Conservation (phyloP, 2,797 vertebrate species). For the Tenualosa ilisha region DNA sequence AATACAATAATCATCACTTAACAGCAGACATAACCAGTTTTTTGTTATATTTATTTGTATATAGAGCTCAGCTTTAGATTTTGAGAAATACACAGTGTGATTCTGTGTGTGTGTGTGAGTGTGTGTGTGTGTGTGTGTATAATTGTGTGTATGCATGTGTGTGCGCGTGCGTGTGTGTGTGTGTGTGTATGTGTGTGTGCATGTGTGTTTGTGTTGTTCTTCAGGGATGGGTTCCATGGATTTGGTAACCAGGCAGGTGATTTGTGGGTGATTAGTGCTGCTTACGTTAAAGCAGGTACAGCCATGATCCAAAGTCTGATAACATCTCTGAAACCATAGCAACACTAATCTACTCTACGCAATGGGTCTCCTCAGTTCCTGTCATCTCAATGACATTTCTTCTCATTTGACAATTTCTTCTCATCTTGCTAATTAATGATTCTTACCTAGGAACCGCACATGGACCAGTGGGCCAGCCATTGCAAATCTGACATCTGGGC, state of each 20-base stretch:
- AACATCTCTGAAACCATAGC: slow-evolving; percentile 69
- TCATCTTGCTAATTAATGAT: not conserved
- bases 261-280: slow-evolving; percentile 34
- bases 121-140: not conserved
- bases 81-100: not conserved
- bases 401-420: not conserved
- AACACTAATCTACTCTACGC: slow-evolving; percentile 62
- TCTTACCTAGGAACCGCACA: not conserved
- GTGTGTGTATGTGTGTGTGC: not conserved
- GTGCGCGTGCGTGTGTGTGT: slow-evolving; percentile 1
- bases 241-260: slow-evolving; percentile 40
- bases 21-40: not conserved
- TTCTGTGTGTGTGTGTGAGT: not conserved
- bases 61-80: not conserved
- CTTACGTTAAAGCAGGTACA: slow-evolving; percentile 53
- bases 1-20: not conserved
- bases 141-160: not conserved
- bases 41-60: not conserved
- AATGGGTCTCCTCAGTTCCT: slow-evolving; percentile 34
- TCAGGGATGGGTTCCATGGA: slow-evolving; percentile 21
- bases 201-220: not conserved
- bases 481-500: slow-evolving; percentile 48
- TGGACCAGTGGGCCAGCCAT: slow-evolving; percentile 27
- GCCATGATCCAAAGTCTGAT: slow-evolving; percentile 56
- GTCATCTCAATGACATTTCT: not conserved